Base-by-base conservation (phyloP, 1,140 invertebrate species). In the Maconellicoccus hirsutus region DNA sequence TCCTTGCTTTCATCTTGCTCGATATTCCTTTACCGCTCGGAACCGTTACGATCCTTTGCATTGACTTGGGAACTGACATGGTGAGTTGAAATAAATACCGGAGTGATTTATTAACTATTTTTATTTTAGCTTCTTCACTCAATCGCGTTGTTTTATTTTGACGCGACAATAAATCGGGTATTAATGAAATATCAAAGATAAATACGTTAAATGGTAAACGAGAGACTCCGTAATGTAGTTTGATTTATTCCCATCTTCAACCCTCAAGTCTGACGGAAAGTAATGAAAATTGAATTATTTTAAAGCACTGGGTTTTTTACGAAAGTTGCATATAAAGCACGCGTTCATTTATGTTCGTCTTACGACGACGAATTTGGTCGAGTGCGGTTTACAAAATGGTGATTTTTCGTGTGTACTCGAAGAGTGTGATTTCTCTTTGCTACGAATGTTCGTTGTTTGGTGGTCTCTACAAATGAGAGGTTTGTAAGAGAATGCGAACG, bases 11-110 rank as follows among this genome's bases (percentile, higher is more conserved):
- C 83, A 98, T 99, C 81, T 85, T 98, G 27, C 90, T 91, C 80
- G 94, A 96, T 79, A 95, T 98, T 80, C 97, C 97, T 72, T 84
- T 99, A 75, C 96, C 96, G 69, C 86, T 99, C 74, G 97, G 96
- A 78, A 98, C 96, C 71, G 95, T 99, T 73, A 98, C 97, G 75
- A 99, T 99, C 84, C 86, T 99, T 74, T 99, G 96, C 85, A 99
- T 99, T 84, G 96, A 99, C 87, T 86, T 99, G 80, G 96, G 96
- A 87, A 99, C 96, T 78, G 96, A 99, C 87, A 98, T 98, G 96
- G 96, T 91, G 87, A 91, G 89, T 75, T 75, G 83, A 73, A 42
- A 63, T 72, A 14, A 22, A 23, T 22, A 23, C 16, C 22, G 21
- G 22, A 8, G 25, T 25, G 21, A 52, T 52, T 16, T 8, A 8